phyloP scores from a whole-genome alignment of 1,140 invertebrate genomes.

The Helicorthomorpha holstii region DNA sequence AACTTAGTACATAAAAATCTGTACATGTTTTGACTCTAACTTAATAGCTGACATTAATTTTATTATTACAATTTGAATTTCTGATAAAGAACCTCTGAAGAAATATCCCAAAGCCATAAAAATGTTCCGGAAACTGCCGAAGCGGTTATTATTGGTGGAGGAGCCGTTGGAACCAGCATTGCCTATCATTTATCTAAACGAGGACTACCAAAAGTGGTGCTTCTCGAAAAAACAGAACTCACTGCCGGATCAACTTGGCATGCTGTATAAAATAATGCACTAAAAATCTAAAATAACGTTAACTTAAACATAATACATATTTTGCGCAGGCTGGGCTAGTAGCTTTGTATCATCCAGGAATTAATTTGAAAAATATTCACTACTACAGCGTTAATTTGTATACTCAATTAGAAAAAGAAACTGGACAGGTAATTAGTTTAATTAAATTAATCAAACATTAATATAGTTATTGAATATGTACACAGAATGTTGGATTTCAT shows the following conservation, averaged over 20 bases:
- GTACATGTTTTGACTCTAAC: too few relatives aligned
- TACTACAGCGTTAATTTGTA: constrained; percentile 25
- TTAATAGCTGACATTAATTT: too few relatives aligned
- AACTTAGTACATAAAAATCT: too few relatives aligned
- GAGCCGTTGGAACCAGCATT: constrained; percentile 21
- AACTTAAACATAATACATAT: too few relatives aligned
- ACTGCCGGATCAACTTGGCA: constrained; percentile 30
- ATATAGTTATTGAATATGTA: not conserved
- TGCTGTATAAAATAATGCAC: constrained; percentile 15
- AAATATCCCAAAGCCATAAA: not conserved
- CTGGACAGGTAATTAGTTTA: constrained; percentile 17
- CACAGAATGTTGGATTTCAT: constrained; percentile 22
- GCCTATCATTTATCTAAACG: constrained; percentile 24
- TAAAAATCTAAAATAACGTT: not conserved
- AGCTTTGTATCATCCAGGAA: constrained; percentile 22
- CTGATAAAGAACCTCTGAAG: not conserved
- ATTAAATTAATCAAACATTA: not conserved
- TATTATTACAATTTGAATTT: too few relatives aligned
- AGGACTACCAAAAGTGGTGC: constrained; percentile 20
- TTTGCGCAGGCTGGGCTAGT: constrained; percentile 20
- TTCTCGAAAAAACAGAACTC: constrained; percentile 26
- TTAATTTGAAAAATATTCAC: constrained; percentile 26
- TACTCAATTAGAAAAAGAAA: constrained; percentile 21
- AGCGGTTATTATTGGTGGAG: constrained; percentile 23
- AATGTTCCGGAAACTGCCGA: constrained; percentile 14